Evolutionary conservation across 2,797 vertebrate species (phyloP).

Genomic region (Octomys mimax): DNA sequence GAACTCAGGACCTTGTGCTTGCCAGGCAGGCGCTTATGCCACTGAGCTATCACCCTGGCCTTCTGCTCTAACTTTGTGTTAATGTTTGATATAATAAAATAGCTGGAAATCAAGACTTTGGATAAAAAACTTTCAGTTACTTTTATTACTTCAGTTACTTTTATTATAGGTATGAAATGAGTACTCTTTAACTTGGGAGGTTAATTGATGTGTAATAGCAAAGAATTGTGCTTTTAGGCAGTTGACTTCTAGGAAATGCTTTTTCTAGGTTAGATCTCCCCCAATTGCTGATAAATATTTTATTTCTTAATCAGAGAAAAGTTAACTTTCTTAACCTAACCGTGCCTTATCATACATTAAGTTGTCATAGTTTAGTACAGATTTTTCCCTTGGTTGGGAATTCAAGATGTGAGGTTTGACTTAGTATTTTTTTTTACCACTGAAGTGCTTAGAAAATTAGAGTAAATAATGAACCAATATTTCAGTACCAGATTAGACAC

Average conservation of each 20-base stretch:
- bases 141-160: constrained; percentile 35
- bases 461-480: constrained; percentile 81
- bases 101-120: constrained; percentile 38
- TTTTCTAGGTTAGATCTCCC: constrained; percentile 27
- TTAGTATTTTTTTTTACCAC: constrained; percentile 64
- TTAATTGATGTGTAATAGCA: neutral
- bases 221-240: neutral
- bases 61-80: constrained; percentile 15
- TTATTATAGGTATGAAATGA: constrained; percentile 24
- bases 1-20: too few species aligned
- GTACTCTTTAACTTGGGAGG: neutral
- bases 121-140: neutral
- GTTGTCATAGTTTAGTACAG: constrained; percentile 21
- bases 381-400: constrained; percentile 73
- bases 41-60: too few species aligned
- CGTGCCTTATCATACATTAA: constrained; percentile 50
- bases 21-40: too few species aligned
- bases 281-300: constrained; percentile 58
- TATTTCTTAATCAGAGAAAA: constrained; percentile 55
- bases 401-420: constrained; percentile 65
- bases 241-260: constrained; percentile 48
- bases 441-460: constrained; percentile 79
- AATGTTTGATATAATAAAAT: constrained; percentile 53
- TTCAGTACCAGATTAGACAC: constrained; percentile 79
- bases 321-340: constrained; percentile 51